These are phyloP conservation scores for Drosophila helvetica DNA, from an alignment of 2,888 invertebrate genomes.

Conservation along the genomic window DNA sequence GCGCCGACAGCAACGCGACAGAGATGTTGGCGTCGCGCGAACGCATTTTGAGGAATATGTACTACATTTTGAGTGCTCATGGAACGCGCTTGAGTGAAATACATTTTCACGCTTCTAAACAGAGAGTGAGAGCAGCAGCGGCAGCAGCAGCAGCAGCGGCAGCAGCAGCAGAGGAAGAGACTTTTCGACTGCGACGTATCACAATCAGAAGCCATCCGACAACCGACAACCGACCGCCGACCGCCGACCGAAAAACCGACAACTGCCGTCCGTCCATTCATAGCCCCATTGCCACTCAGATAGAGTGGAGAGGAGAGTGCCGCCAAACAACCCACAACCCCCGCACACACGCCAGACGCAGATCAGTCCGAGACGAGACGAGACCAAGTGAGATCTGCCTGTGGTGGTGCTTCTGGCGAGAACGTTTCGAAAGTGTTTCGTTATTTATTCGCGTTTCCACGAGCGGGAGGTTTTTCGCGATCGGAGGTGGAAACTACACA, in stretches of 20 bases:
- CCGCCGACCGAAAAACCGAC: conserved; percentile 34
- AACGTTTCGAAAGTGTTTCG: conserved; percentile 26
- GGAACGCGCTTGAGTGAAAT: conserved; percentile 74
- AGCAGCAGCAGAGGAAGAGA: conserved; percentile 56
- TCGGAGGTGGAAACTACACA: conserved; percentile 9
- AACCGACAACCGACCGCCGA: conserved; percentile 35
- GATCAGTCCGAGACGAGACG: conserved; percentile 38
- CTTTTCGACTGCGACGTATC: conserved; percentile 65
- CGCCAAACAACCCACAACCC: conserved; percentile 37
- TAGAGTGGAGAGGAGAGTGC: not conserved
- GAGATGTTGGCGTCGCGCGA: conserved; percentile 9
- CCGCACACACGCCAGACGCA: conserved; percentile 57
- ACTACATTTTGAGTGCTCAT: conserved; percentile 51
- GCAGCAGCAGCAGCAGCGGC: conserved; percentile 23
- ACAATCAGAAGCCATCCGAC: conserved; percentile 53
- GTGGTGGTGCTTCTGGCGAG: conserved; percentile 6
- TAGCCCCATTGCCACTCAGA: conserved; percentile 20
- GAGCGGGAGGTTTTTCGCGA: conserved; percentile 50
- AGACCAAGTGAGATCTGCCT: not conserved
- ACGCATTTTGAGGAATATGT: conserved; percentile 13
- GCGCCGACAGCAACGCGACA: conserved; percentile 20
- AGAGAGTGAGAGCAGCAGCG: conserved; percentile 58
- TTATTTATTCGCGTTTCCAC: not conserved
- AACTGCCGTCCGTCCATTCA: conserved; percentile 62
- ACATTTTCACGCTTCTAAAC: conserved; percentile 78